Percentiles rank a stretch among this genome's conserved stretches.
phyloP scores from a whole-genome alignment of 2,888 invertebrate genomes.

The Hyppa rectilinea region DNA sequence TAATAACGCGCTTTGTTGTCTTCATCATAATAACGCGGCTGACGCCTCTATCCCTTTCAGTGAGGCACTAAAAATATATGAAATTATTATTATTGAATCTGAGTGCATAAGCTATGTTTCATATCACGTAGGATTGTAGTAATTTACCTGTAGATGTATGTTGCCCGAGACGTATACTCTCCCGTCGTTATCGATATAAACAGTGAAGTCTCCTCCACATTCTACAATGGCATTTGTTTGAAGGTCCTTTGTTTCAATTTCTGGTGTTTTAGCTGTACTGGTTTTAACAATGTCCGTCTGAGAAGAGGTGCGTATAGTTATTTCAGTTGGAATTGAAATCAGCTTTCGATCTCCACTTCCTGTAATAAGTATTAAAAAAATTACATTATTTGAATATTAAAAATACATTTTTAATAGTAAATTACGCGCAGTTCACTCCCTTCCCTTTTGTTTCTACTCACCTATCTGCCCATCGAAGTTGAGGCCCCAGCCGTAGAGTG shows the following conservation, averaged over 20 bases:
- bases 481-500: constrained; percentile 96
- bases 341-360: constrained; percentile 92
- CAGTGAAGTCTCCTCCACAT: constrained; percentile 95
- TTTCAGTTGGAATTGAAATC: constrained; percentile 89
- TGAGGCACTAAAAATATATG: constrained; percentile 86
- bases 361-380: constrained; percentile 60
- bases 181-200: constrained; percentile 92
- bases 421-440: not conserved
- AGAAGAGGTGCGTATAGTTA: constrained; percentile 83
- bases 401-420: not conserved
- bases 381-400: not conserved
- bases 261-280: constrained; percentile 71
- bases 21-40: constrained; percentile 93
- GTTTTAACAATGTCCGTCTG: constrained; percentile 74
- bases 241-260: constrained; percentile 71
- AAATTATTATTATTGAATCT: not conserved
- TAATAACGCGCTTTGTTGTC: constrained; percentile 93
- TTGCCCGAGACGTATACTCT: constrained; percentile 95
- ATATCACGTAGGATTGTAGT: not conserved
- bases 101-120: not conserved
- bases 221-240: constrained; percentile 86
- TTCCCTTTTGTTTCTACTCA: constrained; percentile 65
- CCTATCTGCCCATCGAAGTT: constrained; percentile 98
- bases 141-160: constrained; percentile 84
- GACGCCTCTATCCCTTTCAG: constrained; percentile 90